Evolutionary conservation across 2,797 vertebrate species (phyloP), one percentile per base, ranked within the genome.

Genomic region (Hephaestus fuliginosus): DNA sequence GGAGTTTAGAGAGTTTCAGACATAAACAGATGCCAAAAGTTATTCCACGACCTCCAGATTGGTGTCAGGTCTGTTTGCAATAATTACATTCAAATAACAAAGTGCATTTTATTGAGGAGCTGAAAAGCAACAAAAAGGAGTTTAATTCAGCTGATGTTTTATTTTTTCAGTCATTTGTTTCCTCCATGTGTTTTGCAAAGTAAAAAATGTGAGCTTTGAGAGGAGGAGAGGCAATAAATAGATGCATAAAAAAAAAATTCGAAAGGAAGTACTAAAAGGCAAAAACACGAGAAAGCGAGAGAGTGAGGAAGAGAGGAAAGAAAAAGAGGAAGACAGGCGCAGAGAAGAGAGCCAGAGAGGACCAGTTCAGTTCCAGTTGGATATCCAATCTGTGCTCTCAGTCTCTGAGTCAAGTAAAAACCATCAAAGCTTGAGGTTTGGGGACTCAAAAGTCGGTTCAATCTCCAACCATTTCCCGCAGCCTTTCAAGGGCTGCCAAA

Each of bases 391-490:
- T 89, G 85, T 76, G 80, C 78, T 91, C 84, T 86, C 78, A 52
- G 87, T 83, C 86, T 87, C 79, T 78, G 72, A 93, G 80, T 84
- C 80, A 72, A 91, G 82, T 76, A 76, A 81, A 89, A 93, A 93
- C 86, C 92, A 94, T 94, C 94, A 95, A 93, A 94, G 92, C 84
- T 72, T 86, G 89, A 89, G 88, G 90, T 92, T 90, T 91, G 84
- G 88, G 81, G 89, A 92, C 83, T 81, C 78, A 48, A 90, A 82
- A 90, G 86, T 92, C 78, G 22, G 64, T 86, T 93, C 92, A 89
- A 88, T 91, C 90, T 91, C 86, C 83, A 88, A 86, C 86, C 86
- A 78, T 89, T 90, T 88, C 83, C 91, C 93, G 30, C 88, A 88
- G 84, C 83, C 90, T 95, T 92, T 94, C 81, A 94, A 89, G 76